Base-by-base conservation (phyloP, 2,888 invertebrate genomes). In the Leptinotarsa haldemani region DNA sequence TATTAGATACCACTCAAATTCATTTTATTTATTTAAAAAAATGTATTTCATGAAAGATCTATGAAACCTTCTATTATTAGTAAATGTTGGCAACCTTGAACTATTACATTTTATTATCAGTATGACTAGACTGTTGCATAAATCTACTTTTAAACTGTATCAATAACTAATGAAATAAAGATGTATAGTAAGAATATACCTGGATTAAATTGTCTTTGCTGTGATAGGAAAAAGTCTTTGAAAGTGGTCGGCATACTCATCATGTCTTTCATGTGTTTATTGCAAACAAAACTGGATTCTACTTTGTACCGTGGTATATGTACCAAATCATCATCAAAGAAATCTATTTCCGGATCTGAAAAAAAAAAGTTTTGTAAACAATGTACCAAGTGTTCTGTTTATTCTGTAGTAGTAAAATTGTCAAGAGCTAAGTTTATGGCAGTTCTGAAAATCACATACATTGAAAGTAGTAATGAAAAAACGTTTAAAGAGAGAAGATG, bases 251-350 rank as follows among this genome's bases (percentile, higher is more conserved):
- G 80, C 3, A 82, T 67, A 18, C 74, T 78, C 9, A 77, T 70
- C 22, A 80, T 71, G 64, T 82, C 80, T 58, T 77, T 77, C 69
- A 79, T 64, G 67, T 82, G 82, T 75, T 77, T 80, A 13, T 71
- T 66, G 63, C 82, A 82, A 9, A 82, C 73, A 66, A 82, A 81
- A 63, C 77, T 79, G 20, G 71, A 64, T 30, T 72, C 71, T 18
- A 61, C 68, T 25, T 48, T 50, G 52, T 70, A 70, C 18, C 47
- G 65, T 25, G 75, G 70, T 48, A 72, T 64, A 66, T 67, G 65
- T 20, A 75, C 48, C 53, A 66, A 63, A 58, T 75, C 75, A 13
- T 72, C 72, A 30, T 72, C 75, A 16, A 63, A 65, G 46, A 68
- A 48, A 25, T 63, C 47, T 7, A 66, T 46, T 50, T 63, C 63